phyloP scores from a whole-genome alignment of 1,140 invertebrate genomes.

The Venturia canescens region DNA sequence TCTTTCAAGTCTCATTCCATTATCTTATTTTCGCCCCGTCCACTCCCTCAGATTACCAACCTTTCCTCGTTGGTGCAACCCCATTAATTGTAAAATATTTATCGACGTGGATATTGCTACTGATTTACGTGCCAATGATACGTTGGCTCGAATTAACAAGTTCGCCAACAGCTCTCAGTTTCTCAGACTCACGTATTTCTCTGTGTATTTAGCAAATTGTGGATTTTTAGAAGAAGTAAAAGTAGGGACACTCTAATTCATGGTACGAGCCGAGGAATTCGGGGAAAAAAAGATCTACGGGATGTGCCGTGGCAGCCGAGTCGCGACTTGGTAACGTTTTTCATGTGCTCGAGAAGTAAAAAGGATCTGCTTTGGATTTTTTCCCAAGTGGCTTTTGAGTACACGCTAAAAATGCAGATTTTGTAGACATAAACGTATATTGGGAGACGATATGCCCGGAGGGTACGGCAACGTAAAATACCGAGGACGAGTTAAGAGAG shows the following conservation, averaged over 20 bases:
- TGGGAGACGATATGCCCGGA: slow-evolving; percentile 4
- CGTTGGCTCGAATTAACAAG: slow-evolving; percentile 46
- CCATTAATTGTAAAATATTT: slow-evolving; percentile 50
- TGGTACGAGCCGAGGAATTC: neutral
- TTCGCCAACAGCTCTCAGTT: neutral
- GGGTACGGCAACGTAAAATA: neutral
- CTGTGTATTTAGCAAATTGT: neutral
- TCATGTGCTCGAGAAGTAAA: neutral
- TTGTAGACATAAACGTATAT: slow-evolving; percentile 48
- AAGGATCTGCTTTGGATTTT: neutral
- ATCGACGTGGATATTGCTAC: slow-evolving; percentile 57
- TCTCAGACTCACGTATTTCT: neutral
- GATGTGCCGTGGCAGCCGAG: neutral
- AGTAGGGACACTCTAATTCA: neutral
- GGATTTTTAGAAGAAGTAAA: neutral
- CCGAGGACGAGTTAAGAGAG: neutral
- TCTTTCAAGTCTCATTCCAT: no score
- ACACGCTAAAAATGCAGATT: slow-evolving; percentile 43
- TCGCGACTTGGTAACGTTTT: neutral
- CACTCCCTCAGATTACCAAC: neutral
- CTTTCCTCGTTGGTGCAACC: neutral
- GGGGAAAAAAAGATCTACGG: neutral
- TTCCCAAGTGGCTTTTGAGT: neutral
- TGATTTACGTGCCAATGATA: slow-evolving; percentile 47
- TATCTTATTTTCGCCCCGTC: no score